A percentile compares a stretch with the other conserved stretches of the same genome.
Evolutionary conservation across 2,113 vertebrate species (phyloP).

Genomic region (Microcebus griseorufus): DNA sequence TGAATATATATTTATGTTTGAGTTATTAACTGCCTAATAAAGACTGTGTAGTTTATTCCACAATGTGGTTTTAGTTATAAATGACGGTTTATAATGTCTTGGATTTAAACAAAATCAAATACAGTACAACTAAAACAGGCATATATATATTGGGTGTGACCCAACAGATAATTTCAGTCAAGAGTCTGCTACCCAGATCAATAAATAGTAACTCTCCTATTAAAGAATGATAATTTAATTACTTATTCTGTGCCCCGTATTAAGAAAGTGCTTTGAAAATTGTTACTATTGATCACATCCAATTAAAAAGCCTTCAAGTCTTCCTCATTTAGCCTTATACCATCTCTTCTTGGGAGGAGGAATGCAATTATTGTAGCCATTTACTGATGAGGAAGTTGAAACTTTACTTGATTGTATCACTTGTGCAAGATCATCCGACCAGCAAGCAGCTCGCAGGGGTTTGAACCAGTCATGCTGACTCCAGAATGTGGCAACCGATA

Average conservation of each 20-base stretch:
- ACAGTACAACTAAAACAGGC: neutral
- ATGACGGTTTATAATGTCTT: neutral
- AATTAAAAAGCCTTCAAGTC: conserved; percentile 37
- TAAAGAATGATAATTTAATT: conserved; percentile 54
- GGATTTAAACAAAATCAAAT: conserved; percentile 60
- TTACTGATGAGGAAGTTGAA: conserved; percentile 14
- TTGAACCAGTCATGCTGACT: neutral
- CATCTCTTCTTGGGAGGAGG: neutral
- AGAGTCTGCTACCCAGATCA: neutral
- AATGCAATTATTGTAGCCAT: neutral
- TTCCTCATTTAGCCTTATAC: neutral
- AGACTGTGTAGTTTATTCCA: neutral
- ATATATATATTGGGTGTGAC: neutral
- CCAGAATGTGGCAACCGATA: neutral
- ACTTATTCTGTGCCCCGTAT: conserved; percentile 29
- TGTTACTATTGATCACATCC: conserved; percentile 48
- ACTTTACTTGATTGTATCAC: neutral
- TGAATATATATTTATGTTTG: conserved; percentile 4
- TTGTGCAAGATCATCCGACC: neutral
- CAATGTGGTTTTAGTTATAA: neutral
- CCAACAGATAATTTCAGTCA: conserved; percentile 56
- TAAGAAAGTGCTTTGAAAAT: conserved; percentile 60
- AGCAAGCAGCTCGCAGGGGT: neutral
- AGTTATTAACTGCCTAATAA: conserved; percentile 36
- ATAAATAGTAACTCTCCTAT: conserved; percentile 26